Conservation (phyloP, 2,113 vertebrate genomes). For the Fregata magnificens region DNA sequence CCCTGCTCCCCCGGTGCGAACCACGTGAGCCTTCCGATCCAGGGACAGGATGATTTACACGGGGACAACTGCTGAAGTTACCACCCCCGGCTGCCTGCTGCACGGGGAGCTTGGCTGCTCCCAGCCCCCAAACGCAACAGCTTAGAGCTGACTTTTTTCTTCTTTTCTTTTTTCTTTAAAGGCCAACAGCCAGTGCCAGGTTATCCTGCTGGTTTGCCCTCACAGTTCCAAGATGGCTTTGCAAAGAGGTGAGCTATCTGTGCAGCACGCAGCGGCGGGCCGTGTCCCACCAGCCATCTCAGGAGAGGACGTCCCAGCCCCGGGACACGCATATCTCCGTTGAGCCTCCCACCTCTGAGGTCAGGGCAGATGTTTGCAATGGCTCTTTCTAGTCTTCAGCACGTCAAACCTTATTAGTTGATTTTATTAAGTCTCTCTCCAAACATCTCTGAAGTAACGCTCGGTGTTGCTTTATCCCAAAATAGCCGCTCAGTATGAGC, state of each 20-base stretch:
- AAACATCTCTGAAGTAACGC: slow-evolving; percentile 18
- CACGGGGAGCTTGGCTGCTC: not conserved
- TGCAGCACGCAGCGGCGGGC: rapidly evolving
- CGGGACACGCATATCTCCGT: rapidly evolving
- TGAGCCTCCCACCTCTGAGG: not conserved
- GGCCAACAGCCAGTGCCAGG: not conserved
- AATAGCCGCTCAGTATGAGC: not conserved
- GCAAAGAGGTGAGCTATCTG: not conserved
- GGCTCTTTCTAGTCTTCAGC: not conserved
- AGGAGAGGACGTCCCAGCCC: not conserved
- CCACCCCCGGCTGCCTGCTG: not conserved
- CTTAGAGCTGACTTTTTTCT: not conserved
- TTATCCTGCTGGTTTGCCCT: not conserved
- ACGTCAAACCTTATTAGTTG: slow-evolving; percentile 3
- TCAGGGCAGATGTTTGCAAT: not conserved
- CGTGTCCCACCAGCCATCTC: not conserved
- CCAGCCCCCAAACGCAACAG: not conserved
- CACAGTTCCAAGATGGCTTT: not conserved
- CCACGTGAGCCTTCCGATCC: not conserved
- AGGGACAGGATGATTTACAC: not conserved
- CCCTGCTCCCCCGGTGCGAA: rapidly evolving
- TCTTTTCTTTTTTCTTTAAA: not conserved
- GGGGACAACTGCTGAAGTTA: not conserved
- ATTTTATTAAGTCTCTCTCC: slow-evolving; percentile 32
- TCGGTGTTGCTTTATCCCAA: not conserved